Conservation (phyloP, 2,113 vertebrate species). For the Sarotherodon lohbergeri region DNA sequence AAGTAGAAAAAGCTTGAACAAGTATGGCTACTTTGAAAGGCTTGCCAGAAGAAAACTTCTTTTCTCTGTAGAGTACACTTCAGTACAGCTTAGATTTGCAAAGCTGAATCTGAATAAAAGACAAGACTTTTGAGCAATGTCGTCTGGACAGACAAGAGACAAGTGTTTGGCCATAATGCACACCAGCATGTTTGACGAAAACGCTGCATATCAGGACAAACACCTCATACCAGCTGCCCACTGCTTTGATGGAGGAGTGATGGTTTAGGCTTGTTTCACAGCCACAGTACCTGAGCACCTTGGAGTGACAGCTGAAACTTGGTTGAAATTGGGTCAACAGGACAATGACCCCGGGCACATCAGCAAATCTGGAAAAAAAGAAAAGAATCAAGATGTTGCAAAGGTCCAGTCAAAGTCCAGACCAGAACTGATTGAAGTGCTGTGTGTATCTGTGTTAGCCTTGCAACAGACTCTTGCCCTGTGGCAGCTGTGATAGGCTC, state of each 20-base stretch:
- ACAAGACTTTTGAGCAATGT: not conserved
- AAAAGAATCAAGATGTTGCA: not conserved
- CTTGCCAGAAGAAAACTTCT: not conserved
- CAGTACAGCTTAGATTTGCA: not conserved
- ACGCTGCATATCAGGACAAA: not conserved
- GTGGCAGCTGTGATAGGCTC: not conserved
- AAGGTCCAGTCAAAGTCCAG: not conserved
- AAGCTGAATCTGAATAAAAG: not conserved
- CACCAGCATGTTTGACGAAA: not conserved
- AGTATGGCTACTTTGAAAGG: not conserved
- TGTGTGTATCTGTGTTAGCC: not conserved
- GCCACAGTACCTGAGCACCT: not conserved
- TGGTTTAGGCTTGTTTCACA: not conserved
- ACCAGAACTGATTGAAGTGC: not conserved
- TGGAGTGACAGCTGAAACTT: not conserved
- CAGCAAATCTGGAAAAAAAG: not conserved
- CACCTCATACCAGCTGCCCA: not conserved
- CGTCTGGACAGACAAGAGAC: not conserved
- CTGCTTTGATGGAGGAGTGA: accelerated
- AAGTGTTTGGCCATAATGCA: not conserved
- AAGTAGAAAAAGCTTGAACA: not conserved
- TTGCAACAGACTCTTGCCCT: not conserved
- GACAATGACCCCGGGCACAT: not conserved
- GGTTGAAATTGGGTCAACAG: not conserved
- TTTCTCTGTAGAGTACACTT: not conserved